Base-by-base conservation (phyloP, 1,140 invertebrate genomes). In the Ceratina japonica region DNA sequence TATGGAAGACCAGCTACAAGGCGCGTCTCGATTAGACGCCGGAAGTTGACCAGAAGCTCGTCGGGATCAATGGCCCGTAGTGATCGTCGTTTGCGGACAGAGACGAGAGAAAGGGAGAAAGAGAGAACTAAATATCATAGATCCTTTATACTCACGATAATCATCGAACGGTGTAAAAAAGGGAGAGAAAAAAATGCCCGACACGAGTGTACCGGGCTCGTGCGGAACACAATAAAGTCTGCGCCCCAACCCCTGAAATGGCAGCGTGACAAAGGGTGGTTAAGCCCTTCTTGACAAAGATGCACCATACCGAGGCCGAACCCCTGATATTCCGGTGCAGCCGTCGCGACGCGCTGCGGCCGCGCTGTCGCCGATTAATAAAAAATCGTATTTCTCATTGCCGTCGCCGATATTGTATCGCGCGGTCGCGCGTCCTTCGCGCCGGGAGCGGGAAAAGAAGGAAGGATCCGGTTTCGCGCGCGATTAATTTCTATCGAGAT, bases 1-100 rank as follows among this genome's bases (percentile, higher is more conserved):
- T 99, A 79, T 99, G 98, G 98, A 98, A 98, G 93, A 98, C 98
- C 83, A 98, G 97, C 89, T 99, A 99, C 94, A 98, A 98, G 93
- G 96, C 97, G 80, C 95, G 96, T 81, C 93, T 97, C 89, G 96
- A 97, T 92, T 97, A 96, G 37, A 61, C 54, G 65, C 52, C 12
- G 37, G 13, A 15, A 49, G 24, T 44, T 44, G 10, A 44, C 37
- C 37, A 44, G 5, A 27, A 54, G 54, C 20, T 63, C 75, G 66
- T 73, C 63, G 78, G 64, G 71, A 79, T 71, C 75, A 64, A 86
- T 72, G 80, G 82, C 76, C 75, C 85, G 84, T 79, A 64, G 31
- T 51, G 79, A 63, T 84, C 73, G 83, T 83, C 81, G 76, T 73
- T 84, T 61, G 72, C 52, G 24, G 18, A n/a, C 20, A 15, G 37